Percentiles rank a stretch among this genome's conserved stretches.
Evolutionary conservation across 2,113 vertebrate genomes (phyloP).

Genomic region (Tautogolabrus adspersus): DNA sequence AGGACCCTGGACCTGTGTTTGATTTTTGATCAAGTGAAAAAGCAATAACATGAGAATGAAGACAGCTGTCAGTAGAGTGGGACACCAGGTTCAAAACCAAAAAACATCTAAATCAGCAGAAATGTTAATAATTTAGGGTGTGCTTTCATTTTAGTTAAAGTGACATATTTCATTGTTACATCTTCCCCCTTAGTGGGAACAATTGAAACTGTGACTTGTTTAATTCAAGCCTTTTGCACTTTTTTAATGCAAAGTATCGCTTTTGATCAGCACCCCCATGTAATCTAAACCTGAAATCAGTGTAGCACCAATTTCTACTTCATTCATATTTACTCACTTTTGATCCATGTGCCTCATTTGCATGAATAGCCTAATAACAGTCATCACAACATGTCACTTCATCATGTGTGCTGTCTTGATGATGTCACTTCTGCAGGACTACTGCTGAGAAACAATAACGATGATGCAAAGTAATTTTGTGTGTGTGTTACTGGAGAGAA

Average conservation of each 20-base stretch:
- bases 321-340: background rate
- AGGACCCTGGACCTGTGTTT: too few species aligned
- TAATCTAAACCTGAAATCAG: background rate
- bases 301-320: background rate
- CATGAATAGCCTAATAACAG: background rate
- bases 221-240: too few species aligned
- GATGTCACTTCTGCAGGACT: conserved; percentile 24
- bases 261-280: background rate
- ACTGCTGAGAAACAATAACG: conserved; percentile 4
- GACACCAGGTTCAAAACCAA: too few species aligned
- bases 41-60: too few species aligned
- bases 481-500: conserved; percentile 21
- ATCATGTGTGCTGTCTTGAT: conserved; percentile 7
- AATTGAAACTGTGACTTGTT: too few species aligned
- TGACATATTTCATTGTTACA: too few species aligned
- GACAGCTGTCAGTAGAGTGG: too few species aligned
- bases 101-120: too few species aligned
- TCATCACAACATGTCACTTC: background rate
- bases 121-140: too few species aligned
- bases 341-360: background rate
- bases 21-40: too few species aligned
- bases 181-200: too few species aligned
- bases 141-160: too few species aligned
- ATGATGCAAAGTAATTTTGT: conserved; percentile 55
- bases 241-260: background rate